Conservation (phyloP, 2,113 vertebrate species). For the Mesocricetus auratus region DNA sequence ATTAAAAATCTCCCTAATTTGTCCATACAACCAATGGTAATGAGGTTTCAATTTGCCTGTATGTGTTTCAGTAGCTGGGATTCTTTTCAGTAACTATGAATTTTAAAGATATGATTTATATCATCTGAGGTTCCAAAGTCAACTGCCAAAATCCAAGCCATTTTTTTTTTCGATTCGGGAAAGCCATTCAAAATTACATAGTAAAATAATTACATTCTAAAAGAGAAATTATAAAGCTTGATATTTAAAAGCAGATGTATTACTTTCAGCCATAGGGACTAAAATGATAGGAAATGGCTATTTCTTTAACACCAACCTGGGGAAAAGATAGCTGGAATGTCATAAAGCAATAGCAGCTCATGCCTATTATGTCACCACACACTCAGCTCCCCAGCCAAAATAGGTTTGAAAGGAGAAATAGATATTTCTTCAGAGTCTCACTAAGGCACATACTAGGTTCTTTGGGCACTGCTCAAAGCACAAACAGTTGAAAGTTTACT, state of each 20-base stretch:
- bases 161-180: not conserved
- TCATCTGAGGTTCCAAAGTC: conserved; percentile 42
- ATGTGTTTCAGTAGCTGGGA: not conserved
- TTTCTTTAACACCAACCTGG: conserved; percentile 20
- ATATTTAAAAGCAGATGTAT: conserved; percentile 7
- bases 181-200: not conserved
- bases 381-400: not conserved
- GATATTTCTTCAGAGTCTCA: conserved; percentile 44
- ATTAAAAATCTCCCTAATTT: conserved; percentile 23
- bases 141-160: conserved; percentile 49
- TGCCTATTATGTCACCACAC: not conserved
- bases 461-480: conserved; percentile 25
- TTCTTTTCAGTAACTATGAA: not conserved
- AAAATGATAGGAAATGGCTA: not conserved
- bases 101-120: conserved; percentile 21
- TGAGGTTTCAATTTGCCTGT: not conserved
- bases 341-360: not conserved
- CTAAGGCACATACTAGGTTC: not conserved
- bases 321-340: not conserved
- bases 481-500: conserved; percentile 9
- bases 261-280: not conserved
- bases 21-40: not conserved
- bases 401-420: conserved; percentile 26
- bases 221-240: not conserved
- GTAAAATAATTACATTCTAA: not conserved